Conservation (phyloP, 2,797 vertebrate genomes). For the Arvicola amphibius region DNA sequence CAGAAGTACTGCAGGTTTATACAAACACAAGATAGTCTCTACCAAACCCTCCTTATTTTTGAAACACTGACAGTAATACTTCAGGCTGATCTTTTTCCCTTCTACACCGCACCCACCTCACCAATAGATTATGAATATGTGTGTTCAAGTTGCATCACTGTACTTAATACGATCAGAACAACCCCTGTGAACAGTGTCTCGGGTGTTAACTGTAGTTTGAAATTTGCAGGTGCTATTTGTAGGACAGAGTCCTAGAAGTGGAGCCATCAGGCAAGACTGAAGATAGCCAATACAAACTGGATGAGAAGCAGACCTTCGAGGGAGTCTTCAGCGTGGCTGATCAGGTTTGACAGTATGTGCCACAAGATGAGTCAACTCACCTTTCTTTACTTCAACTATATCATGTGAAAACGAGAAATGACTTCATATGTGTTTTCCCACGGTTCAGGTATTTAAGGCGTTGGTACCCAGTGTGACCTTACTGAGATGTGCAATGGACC, state of each 20-base stretch:
- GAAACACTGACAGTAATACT: neutral
- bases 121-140: neutral
- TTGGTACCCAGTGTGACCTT: neutral
- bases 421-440: neutral
- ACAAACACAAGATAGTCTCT: neutral
- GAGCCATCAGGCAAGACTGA: neutral
- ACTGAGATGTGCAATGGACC: neutral
- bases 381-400: neutral
- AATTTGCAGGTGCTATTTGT: neutral
- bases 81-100: neutral
- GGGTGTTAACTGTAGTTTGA: neutral
- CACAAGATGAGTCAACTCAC: neutral
- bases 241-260: neutral
- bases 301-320: neutral
- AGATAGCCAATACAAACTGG: rapidly evolving
- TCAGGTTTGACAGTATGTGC: neutral
- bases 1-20: neutral
- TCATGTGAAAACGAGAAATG: neutral
- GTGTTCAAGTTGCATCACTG: neutral
- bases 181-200: neutral
- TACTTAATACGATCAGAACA: neutral
- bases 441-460: neutral
- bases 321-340: neutral
- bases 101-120: neutral
- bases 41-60: neutral